Conservation (phyloP, 2,113 vertebrate genomes). For the Xenopus laevis region DNA sequence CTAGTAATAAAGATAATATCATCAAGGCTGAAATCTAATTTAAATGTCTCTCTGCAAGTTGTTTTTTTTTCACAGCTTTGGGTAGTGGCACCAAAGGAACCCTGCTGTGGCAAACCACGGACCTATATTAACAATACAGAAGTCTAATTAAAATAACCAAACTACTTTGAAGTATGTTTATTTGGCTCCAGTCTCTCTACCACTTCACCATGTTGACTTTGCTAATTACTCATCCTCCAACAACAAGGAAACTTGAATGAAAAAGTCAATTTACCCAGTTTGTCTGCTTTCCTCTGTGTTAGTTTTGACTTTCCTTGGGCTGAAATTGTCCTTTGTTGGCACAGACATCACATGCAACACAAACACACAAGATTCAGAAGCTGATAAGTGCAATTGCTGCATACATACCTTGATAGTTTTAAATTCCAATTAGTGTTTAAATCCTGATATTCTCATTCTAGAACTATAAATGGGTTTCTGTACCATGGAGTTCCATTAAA, state of each 20-base stretch:
- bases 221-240: slow-evolving; percentile 16
- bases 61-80: slow-evolving; percentile 27
- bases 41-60: slow-evolving; percentile 13
- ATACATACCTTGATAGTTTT: no score
- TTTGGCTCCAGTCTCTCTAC: slow-evolving; percentile 43
- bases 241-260: not conserved
- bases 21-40: slow-evolving; percentile 22
- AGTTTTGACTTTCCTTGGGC: slow-evolving; percentile 22
- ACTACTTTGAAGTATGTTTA: slow-evolving; percentile 33
- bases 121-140: slow-evolving; percentile 29
- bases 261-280: slow-evolving; percentile 36
- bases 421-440: not conserved
- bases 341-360: not conserved
- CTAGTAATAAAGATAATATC: slow-evolving; percentile 19
- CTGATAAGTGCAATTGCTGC: slow-evolving; percentile 29
- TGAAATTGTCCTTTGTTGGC: slow-evolving; percentile 44
- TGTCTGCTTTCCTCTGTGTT: slow-evolving; percentile 45
- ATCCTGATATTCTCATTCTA: not conserved
- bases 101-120: slow-evolving; percentile 13
- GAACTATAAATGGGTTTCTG: no score
- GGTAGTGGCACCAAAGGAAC: slow-evolving; percentile 29
- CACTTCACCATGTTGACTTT: slow-evolving; percentile 11
- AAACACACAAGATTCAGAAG: slow-evolving; percentile 26
- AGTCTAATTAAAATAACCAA: slow-evolving; percentile 27
- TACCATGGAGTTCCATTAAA: no score